phyloP scores from a whole-genome alignment of 2,113 vertebrate species.

The Centropus bengalensis region DNA sequence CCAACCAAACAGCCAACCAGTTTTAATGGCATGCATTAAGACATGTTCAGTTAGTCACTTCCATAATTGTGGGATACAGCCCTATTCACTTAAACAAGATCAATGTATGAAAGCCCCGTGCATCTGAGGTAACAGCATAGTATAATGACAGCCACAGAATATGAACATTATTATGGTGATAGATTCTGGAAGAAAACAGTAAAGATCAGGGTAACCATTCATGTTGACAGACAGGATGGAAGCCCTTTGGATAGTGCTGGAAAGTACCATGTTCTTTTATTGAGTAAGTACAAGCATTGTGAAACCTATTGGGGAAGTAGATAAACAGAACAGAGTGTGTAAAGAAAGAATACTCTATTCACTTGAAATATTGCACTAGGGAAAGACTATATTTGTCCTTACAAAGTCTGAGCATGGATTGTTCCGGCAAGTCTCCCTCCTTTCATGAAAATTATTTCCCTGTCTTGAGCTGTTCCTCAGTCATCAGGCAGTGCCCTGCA shows the following conservation, averaged over 20 bases:
- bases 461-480: neutral
- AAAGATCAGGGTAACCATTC: neutral
- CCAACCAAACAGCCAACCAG: too few species aligned
- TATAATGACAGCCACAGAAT: neutral
- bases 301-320: neutral
- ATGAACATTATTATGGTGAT: neutral
- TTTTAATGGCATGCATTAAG: neutral
- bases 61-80: neutral
- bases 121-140: neutral
- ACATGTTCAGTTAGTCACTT: neutral
- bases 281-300: neutral
- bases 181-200: neutral
- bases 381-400: neutral
- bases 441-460: neutral
- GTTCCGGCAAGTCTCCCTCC: neutral
- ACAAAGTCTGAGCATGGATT: neutral
- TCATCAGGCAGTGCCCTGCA: neutral
- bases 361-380: neutral
- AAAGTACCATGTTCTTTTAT: neutral
- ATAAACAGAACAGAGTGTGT: neutral
- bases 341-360: neutral
- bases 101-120: neutral
- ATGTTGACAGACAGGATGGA: neutral
- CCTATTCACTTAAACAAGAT: neutral
- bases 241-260: neutral